phyloP scores from a whole-genome alignment of 2,113 vertebrate species.

The Macroglossus sobrinus region DNA sequence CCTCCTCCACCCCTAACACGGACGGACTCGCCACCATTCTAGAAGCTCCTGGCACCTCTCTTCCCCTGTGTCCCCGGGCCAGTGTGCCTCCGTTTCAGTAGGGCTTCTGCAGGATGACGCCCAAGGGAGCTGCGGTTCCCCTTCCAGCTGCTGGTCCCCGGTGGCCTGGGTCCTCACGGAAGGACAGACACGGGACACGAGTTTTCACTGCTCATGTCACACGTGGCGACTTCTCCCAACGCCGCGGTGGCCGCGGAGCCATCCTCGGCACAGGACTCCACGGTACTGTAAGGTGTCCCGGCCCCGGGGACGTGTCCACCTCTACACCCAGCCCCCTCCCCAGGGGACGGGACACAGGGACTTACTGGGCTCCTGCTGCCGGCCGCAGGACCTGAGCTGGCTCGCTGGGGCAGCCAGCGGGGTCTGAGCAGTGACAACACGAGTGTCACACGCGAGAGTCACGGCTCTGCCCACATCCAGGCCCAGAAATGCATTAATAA shows the following conservation, averaged over 20 bases:
- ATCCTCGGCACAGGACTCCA: not conserved
- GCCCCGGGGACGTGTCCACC: not conserved
- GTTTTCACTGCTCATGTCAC: not conserved
- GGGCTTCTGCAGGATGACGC: not conserved
- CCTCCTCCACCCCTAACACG: not conserved
- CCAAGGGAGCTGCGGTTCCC: not conserved
- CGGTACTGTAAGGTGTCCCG: not conserved
- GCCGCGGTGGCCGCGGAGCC: not conserved
- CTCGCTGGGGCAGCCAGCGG: not conserved
- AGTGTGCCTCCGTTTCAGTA: not conserved
- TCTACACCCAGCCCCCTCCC: not conserved
- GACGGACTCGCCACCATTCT: not conserved
- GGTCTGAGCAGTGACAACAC: not conserved
- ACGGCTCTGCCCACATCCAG: not conserved
- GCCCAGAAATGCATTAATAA: not conserved
- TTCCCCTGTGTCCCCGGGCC: not conserved
- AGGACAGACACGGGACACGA: rapidly evolving
- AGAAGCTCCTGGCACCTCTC: not conserved
- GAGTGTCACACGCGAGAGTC: rapidly evolving
- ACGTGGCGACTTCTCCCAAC: not conserved
- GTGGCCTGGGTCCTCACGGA: not conserved
- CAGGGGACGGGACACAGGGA: not conserved
- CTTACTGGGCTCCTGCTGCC: not conserved
- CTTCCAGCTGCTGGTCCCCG: not conserved
- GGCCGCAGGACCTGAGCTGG: not conserved